phyloP scores from a whole-genome alignment of 1,140 invertebrate genomes.

The Ceratitis capitata region DNA sequence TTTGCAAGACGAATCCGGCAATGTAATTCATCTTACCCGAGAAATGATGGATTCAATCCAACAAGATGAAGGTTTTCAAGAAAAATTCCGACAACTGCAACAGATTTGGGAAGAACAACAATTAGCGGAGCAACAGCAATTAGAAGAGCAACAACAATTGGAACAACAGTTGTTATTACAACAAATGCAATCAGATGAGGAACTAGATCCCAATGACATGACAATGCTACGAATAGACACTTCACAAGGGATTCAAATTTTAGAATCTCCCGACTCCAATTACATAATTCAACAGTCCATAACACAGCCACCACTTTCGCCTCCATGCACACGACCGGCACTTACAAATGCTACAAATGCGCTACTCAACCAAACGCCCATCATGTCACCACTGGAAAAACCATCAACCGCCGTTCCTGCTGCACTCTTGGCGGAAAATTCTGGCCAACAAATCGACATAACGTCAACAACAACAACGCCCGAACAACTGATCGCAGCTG shows the following conservation, averaged over 20 bases:
- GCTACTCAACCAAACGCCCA: constrained; percentile 76
- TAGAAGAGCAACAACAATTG: constrained; percentile 23
- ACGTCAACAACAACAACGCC: constrained; percentile 39
- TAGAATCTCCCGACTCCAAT: constrained; percentile 27
- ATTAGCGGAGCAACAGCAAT: constrained; percentile 44
- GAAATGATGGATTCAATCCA: constrained; percentile 37
- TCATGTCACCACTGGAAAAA: constrained; percentile 81
- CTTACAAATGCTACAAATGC: constrained; percentile 73
- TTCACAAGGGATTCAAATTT: constrained; percentile 42
- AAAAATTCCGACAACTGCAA: constrained; percentile 35
- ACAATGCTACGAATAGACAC: constrained; percentile 55
- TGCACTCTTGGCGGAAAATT: background rate
- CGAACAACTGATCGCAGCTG: background rate
- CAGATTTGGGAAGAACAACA: constrained; percentile 46
- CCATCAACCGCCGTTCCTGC: constrained; percentile 67
- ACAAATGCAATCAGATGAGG: constrained; percentile 60
- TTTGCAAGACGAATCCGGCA: background rate
- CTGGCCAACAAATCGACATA: background rate
- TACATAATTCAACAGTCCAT: constrained; percentile 9
- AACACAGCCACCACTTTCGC: constrained; percentile 36
- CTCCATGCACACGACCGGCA: constrained; percentile 54
- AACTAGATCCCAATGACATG: constrained; percentile 55
- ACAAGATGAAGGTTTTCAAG: constrained; percentile 33
- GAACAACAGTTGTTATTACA: constrained; percentile 13
- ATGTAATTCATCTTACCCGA: constrained; percentile 27